Conservation (phyloP, 2,888 invertebrate species). For the Lasioglossum pauxillum region DNA sequence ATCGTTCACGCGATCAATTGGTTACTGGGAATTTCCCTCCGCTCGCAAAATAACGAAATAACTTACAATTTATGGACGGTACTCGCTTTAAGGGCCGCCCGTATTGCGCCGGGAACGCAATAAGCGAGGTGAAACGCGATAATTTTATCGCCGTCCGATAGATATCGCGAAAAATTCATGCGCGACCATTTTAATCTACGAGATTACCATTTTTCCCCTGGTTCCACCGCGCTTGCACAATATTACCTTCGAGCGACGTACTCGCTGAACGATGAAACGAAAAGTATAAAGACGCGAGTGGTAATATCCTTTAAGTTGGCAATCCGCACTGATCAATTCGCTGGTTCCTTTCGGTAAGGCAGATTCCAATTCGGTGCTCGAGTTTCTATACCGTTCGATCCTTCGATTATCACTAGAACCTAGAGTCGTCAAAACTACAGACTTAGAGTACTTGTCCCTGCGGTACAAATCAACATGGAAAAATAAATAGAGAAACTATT, state of each 20-base stretch:
- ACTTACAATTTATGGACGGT: constrained; percentile 23
- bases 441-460: neutral
- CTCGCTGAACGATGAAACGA: neutral
- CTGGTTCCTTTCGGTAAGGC: neutral
- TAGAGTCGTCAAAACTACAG: neutral
- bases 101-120: neutral
- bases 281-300: neutral
- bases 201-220: neutral
- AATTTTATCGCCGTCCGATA: constrained; percentile 32
- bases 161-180: constrained; percentile 21
- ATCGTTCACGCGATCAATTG: constrained; percentile 4
- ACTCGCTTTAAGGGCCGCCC: neutral
- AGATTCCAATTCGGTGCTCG: neutral
- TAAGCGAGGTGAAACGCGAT: constrained; percentile 18
- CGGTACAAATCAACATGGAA: no score
- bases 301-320: neutral
- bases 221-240: neutral
- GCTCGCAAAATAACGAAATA: constrained; percentile 14
- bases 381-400: constrained; percentile 14
- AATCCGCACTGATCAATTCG: neutral
- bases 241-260: neutral
- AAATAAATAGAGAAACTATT: no score
- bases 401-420: neutral
- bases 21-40: neutral
- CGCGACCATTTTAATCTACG: neutral